A percentile compares a stretch with the other conserved stretches of the same genome.
These are phyloP conservation scores for Argyra leucocephala DNA, from an alignment of 2,888 invertebrate species.

Conservation along the genomic window DNA sequence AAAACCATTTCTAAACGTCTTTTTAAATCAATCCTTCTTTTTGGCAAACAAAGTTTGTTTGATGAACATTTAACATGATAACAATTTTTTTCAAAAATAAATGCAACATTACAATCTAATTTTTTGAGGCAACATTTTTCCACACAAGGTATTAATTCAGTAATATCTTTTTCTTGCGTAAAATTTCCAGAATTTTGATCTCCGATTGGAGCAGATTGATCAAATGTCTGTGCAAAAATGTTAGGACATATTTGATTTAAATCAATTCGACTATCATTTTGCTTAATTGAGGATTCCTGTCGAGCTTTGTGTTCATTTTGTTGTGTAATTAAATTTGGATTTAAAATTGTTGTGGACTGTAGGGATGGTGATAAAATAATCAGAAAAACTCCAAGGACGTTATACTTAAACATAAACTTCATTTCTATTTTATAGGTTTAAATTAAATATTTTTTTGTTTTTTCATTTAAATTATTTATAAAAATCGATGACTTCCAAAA, in stretches of 20 bases:
- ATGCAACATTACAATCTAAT: conserved; percentile 63
- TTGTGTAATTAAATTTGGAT: background rate
- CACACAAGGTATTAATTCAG: conserved; percentile 60
- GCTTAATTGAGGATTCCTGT: background rate
- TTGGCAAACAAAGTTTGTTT: conserved; percentile 63
- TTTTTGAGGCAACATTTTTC: conserved; percentile 46
- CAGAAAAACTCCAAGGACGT: background rate
- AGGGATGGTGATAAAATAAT: background rate
- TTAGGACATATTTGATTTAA: background rate
- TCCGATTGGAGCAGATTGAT: conserved; percentile 40
- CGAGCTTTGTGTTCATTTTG: background rate
- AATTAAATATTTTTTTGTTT: too few relatives aligned
- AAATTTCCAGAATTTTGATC: conserved; percentile 54
- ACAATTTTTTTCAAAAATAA: conserved; percentile 65
- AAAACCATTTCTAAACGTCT: conserved; percentile 65
- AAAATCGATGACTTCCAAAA: background rate
- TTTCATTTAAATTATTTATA: too few relatives aligned
- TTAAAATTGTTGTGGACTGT: background rate
- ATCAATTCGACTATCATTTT: background rate
- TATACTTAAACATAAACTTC: background rate
- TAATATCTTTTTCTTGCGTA: conserved; percentile 48
- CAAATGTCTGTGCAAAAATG: conserved; percentile 26
- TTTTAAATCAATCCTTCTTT: conserved; percentile 51
- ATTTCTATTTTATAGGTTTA: background rate
- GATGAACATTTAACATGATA: conserved; percentile 65